Base-by-base conservation (phyloP, 2,888 invertebrate genomes). In the Drosophila cognata region DNA sequence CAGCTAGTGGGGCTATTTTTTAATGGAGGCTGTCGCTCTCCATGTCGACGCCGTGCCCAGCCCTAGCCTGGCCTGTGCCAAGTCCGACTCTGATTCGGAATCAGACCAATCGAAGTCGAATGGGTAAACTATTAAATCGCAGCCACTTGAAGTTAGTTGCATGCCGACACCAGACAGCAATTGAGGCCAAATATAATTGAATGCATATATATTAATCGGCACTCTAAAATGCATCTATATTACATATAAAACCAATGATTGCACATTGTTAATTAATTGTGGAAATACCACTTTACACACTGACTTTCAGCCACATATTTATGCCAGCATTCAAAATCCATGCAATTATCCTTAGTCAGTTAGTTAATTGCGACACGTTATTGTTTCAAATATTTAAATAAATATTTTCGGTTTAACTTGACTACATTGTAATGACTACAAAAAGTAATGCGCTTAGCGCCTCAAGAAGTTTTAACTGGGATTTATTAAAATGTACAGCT, bases 1-100 rank as follows among this genome's bases (percentile, higher is more conserved):
- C 86, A 86, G 86, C 84, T 77, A 85, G 87, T 82, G 87, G 81
- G 71, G 77, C 84, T 83, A 82, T 74, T 77, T 85, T 81, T 87
- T 81, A 87, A 85, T 85, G 80, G 84, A 82, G 59, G 71, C 74
- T 79, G 77, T 77, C 71, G 75, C 73, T 61, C 41, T 59, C 71
- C 57, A 50, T 56, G 51, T 25, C 41, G 43, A 38, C 36, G 36
- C 18, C 35, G 11, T n/a, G 58, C 43, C 57, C 46, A n/a, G 41
- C 48, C 28, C 70, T 16, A 25, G 28, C 21, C 56, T 18, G 50
- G n/a, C 18, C 48, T 28, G 46, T 35, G 36, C 58, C 67, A 41
- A 61, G 62, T 60, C 56, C 35, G 59, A 56, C 52, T 69, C 61
- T 53, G 28, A 57, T 46, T 53, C 31, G 53, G 52, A 66, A 31